These are phyloP conservation scores for Myiozetetes cayanensis DNA, from an alignment of 2,113 vertebrate species.

Conservation along the genomic window DNA sequence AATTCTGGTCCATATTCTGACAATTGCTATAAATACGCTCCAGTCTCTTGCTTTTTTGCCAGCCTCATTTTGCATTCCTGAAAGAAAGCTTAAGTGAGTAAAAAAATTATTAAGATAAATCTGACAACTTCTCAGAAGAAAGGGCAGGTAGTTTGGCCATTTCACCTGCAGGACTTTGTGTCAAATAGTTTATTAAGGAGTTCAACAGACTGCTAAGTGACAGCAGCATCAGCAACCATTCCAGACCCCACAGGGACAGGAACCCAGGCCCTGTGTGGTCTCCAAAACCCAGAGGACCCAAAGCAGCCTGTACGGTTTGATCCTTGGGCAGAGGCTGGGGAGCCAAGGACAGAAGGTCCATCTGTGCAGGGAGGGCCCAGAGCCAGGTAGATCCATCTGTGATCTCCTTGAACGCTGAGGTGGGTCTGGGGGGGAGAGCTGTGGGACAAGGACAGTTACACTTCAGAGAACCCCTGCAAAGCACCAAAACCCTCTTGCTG, in stretches of 20 bases:
- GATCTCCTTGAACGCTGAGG: not conserved
- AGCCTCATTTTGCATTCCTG: not conserved
- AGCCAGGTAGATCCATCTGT: not conserved
- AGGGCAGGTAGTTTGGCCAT: not conserved
- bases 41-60: not conserved
- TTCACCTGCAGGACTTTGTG: not conserved
- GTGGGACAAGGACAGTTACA: not conserved
- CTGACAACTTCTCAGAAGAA: not conserved
- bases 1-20: accelerated
- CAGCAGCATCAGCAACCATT: not conserved
- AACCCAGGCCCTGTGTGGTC: no score
- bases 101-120: not conserved
- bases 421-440: not conserved
- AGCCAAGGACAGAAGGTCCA: not conserved
- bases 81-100: not conserved
- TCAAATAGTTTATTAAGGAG: not conserved
- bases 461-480: not conserved
- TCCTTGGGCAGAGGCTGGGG: not conserved
- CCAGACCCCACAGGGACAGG: not conserved
- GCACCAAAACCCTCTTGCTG: not conserved
- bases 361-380: not conserved
- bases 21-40: accelerated
- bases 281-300: not conserved
- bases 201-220: not conserved
- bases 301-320: not conserved